Conservation (phyloP, 2,888 invertebrate genomes). For the Athetis lepigone region DNA sequence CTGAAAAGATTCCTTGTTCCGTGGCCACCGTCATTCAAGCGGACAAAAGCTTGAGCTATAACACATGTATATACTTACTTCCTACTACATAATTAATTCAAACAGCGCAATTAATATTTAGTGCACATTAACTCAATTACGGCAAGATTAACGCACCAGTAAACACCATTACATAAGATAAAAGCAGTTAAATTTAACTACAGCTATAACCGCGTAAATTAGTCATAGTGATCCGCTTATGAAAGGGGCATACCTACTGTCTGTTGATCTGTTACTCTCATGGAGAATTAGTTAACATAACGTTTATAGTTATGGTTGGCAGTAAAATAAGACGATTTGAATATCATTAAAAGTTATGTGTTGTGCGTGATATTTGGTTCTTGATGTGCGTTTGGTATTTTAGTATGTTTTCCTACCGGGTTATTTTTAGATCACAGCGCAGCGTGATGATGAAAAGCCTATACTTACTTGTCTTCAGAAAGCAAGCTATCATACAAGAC, state of each 20-base stretch:
- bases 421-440: too few relatives aligned
- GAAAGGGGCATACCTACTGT: slow-evolving; percentile 21
- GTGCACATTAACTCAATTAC: slow-evolving; percentile 6
- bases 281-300: slow-evolving; percentile 15
- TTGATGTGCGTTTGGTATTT: slow-evolving; percentile 1
- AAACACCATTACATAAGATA: slow-evolving; percentile 35
- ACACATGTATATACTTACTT: too few relatives aligned
- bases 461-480: too few relatives aligned
- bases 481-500: too few relatives aligned
- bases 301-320: slow-evolving; percentile 21
- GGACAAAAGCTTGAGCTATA: too few relatives aligned
- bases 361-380: slow-evolving; percentile 23
- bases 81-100: neutral
- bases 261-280: slow-evolving; percentile 25
- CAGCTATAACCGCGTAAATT: slow-evolving; percentile 26
- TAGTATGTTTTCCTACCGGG: too few relatives aligned
- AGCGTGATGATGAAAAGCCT: too few relatives aligned
- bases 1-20: too few relatives aligned
- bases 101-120: slow-evolving; percentile 2
- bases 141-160: slow-evolving; percentile 21
- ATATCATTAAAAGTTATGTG: slow-evolving; percentile 13
- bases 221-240: slow-evolving; percentile 34
- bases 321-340: slow-evolving; percentile 39
- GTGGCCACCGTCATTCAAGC: too few relatives aligned
- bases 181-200: slow-evolving; percentile 35